phyloP scores from a whole-genome alignment of 2,797 vertebrate genomes.

The Alfaro cultratus region DNA sequence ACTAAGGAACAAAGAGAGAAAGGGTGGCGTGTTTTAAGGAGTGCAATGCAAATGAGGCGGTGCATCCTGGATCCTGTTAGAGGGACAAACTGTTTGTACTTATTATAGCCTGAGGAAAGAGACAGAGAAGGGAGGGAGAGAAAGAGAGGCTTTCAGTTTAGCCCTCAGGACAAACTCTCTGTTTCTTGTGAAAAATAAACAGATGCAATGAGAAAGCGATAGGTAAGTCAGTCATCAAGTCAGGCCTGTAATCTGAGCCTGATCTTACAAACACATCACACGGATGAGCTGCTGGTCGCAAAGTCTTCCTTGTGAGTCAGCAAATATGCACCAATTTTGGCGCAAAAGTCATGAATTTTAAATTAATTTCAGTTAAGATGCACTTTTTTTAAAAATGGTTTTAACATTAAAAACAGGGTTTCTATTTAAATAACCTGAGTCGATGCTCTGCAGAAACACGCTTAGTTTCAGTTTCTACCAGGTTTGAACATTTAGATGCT shows the following conservation, averaged over 20 bases:
- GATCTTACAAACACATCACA: neutral
- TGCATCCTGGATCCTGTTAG: slow-evolving; percentile 86
- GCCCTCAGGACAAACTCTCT: slow-evolving; percentile 49
- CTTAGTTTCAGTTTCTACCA: neutral
- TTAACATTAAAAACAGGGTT: neutral
- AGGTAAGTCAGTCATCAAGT: neutral
- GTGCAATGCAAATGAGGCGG: slow-evolving; percentile 78
- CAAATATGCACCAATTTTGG: neutral
- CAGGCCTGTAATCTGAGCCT: neutral
- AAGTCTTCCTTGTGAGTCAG: neutral
- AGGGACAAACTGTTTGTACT: slow-evolving; percentile 79
- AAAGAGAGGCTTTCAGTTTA: slow-evolving; percentile 50
- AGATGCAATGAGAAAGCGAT: neutral
- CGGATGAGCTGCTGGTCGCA: too few species aligned
- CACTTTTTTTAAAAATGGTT: too few species aligned
- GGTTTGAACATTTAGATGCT: neutral
- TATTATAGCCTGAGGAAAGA: slow-evolving; percentile 71
- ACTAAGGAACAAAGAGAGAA: neutral
- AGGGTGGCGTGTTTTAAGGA: slow-evolving; percentile 68
- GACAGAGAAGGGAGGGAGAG: slow-evolving; percentile 30
- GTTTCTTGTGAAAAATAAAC: slow-evolving; percentile 18
- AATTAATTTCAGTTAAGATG: too few species aligned
- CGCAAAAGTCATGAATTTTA: too few species aligned
- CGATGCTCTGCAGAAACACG: neutral
- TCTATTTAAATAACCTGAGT: neutral